Evolutionary conservation across 2,797 vertebrate species (phyloP).

Genomic region (Sebastes hopkinsi): DNA sequence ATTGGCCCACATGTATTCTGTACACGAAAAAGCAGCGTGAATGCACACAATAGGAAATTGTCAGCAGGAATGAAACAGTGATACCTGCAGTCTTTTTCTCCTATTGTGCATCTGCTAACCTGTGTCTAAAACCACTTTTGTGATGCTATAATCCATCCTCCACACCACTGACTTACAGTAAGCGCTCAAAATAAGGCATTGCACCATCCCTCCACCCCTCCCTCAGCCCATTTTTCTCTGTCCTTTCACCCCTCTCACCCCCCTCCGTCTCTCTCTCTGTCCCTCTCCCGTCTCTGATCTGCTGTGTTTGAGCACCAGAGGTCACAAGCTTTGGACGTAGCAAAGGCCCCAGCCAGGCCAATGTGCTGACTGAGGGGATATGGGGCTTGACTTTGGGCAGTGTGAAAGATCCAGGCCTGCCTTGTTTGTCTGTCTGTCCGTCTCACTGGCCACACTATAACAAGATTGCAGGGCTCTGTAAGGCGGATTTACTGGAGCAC

Average conservation of each 20-base stretch:
- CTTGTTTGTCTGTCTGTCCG: conserved; percentile 78
- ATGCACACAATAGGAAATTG: conserved; percentile 25
- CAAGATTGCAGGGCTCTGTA: conserved; percentile 81
- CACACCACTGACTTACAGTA: conserved; percentile 58
- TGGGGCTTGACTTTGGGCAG: conserved; percentile 77
- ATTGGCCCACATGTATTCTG: not conserved
- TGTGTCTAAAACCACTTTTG: conserved; percentile 62
- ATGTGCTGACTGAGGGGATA: conserved; percentile 77
- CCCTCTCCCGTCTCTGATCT: conserved; percentile 46
- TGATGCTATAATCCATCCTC: conserved; percentile 57
- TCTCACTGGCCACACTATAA: conserved; percentile 82
- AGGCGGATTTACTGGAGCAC: conserved; percentile 86
- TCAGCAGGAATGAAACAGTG: conserved; percentile 31
- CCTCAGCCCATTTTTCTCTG: conserved; percentile 48
- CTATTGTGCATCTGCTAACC: conserved; percentile 50
- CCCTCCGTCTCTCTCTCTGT: not conserved
- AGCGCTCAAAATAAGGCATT: conserved; percentile 59
- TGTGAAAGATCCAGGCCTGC: conserved; percentile 75
- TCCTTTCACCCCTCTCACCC: conserved; percentile 22
- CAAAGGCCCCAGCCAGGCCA: conserved; percentile 56
- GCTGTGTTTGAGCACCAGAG: conserved; percentile 65
- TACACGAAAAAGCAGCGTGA: not conserved
- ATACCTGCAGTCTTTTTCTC: conserved; percentile 28
- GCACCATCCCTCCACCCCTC: conserved; percentile 47
- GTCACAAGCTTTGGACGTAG: conserved; percentile 71